Base-by-base conservation (phyloP, 2,113 vertebrate species). In the Oreotrochilus melanogaster region DNA sequence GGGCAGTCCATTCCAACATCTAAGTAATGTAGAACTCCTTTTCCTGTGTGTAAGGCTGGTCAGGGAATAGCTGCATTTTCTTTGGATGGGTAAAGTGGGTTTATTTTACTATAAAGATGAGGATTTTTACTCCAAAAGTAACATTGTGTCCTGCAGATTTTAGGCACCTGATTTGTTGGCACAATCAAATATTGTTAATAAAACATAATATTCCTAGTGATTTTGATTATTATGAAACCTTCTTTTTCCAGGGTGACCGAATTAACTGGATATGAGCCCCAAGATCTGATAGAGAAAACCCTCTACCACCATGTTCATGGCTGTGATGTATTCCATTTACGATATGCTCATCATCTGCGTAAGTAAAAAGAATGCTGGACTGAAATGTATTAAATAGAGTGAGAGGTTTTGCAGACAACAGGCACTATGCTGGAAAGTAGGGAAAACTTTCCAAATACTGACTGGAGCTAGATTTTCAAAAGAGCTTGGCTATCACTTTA, bases 231-330 rank as follows among this genome's bases (percentile, higher is more conserved):
- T 42, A 39, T 45, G 25, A 37, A 47, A 27, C 81, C 51, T 92
- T 88, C 79, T 70, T 86, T 86, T 97, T 84, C 39, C 96, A 99
- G 99, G 96, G 99, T 99, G 96, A 98, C 99, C 2, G 99, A 99
- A 97, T 97, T 99, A 94, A 99, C 99, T 3, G 99, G 99, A 50
- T 99, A 99, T 3, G 99, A 99, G 93, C 99, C 99, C 4, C 99
- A 99, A 98, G 99, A 99, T 89, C 97, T 99, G 93, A 99, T 99
- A 33, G 99, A 99, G 96, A 99, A 99, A 98, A 99, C 99, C 1
- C 98, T 99, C 11, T 99, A 99, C 95, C 99, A 99, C 74, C 99
- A 99, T 0, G 98, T 99, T 60, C 99, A 99, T 1, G 98, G 98
- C 92, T 99, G 99, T 12, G 99, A 99, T 8, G 96, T 98, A 42